Evolutionary conservation across 2,113 vertebrate genomes (phyloP), one percentile per base, ranked within the genome.

Genomic region (Burhinus bistriatus): DNA sequence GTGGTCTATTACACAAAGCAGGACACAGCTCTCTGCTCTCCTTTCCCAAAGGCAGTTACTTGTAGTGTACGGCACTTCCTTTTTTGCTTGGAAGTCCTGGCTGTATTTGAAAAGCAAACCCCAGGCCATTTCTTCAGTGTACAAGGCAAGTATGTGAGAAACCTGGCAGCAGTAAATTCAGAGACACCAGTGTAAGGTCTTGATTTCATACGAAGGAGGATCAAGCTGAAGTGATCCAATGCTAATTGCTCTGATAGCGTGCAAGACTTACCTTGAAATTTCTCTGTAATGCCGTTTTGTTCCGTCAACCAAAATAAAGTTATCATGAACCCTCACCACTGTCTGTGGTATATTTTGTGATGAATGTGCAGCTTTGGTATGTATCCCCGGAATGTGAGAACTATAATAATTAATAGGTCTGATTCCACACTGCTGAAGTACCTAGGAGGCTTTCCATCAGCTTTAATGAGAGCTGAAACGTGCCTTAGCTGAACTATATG

Each of bases 271-370:
- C 49, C 89, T 88, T 91, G 89, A 96, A 89, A 94, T 95, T 95
- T 95, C 77, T 91, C 54, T 54, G 64, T n/a, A 76, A 91, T 57
- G 29, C 17, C 22, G 51, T 93, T 97, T 97, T 85, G 61, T 91
- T 96, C 73, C 77, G 76, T 79, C 81, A 90, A 58, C 62, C 29
- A 61, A 90, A 87, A 94, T 83, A n/a, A 80, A 93, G 70, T 84
- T 78, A 54, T 82, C 64, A 61, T n/a, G 45, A 77, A 29, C 71
- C 58, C 83, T 95, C 62, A 38, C 12, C 45, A 42, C 23, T 0
- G 3, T 69, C 11, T 54, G 22, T 54, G 49, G 45, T 65, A 13
- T 73, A 55, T 62, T 87, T 91, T 76, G 62, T 73, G 58, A 76
- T 84, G 57, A 66, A 30, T 85, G 54, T 86, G 61, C 36, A 87